Evolutionary conservation across 2,113 vertebrate genomes (phyloP), one percentile per base, ranked within the genome.

Genomic region (Cisticola juncidis): DNA sequence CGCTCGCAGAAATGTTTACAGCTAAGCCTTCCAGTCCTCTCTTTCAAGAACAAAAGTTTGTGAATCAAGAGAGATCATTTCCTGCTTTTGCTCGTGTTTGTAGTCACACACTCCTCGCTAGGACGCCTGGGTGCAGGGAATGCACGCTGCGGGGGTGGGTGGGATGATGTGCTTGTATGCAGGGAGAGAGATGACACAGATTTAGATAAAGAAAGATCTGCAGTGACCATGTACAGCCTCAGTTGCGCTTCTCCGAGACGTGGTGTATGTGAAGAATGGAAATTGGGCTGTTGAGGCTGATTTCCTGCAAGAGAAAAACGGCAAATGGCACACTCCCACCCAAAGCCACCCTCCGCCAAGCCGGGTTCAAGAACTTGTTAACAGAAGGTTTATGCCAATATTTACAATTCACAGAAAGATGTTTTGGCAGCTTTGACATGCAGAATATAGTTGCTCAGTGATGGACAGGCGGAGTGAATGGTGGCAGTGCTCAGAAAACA

Each of bases 31-130:
- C 4, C 51, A 5, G 38, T 72, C 69, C 21, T 48, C 54, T 80
- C 89, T 94, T 87, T 88, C 81, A 86, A 86, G 66, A 94, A 77
- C 35, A 54, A 33, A 94, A 91, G 66, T 96, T 90, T 50, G 42
- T 5, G 38, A 95, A 87, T 72, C 70, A 40, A 80, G 57, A 81
- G 45, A 86, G 50, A 65, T 65, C 11, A 0, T 78, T 73, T 85
- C 42, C 66, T 0, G 0, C 0, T n/a, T 82, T 47, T 54, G 35
- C 42, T 65, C 0, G 0, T 62, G 44, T 79, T 93, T 76, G 23
- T 17, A 73, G 62, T 22, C 78, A 36, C 33, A 26, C 21, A 11
- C 40, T 35, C 53, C 90, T 90, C 1, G 0, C 50, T 22, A 48
- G 73, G 29, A 82, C 0, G 3, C 13, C 48, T 9, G 45, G 23